phyloP scores from a whole-genome alignment of 2,888 invertebrate species.

The Leptothorax acervorum region DNA sequence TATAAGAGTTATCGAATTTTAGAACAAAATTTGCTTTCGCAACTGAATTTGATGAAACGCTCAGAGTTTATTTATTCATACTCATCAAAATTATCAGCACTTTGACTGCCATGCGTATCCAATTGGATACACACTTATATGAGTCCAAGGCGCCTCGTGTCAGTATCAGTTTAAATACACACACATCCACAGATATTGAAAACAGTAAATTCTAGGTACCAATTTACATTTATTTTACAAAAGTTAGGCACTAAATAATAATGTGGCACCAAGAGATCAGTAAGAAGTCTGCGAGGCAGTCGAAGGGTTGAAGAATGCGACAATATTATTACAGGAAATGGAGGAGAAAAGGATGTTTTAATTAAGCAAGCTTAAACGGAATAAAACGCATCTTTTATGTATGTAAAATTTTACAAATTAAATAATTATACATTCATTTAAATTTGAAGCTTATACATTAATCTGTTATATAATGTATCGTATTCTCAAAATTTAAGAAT shows the following conservation, averaged over 20 bases:
- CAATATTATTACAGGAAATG: background rate
- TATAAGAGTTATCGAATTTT: slow-evolving; percentile 7
- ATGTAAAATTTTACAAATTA: background rate
- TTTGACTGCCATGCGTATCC: background rate
- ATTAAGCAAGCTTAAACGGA: background rate
- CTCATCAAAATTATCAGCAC: background rate
- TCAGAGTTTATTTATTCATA: background rate
- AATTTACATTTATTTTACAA: too few relatives aligned
- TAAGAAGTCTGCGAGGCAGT: too few relatives aligned
- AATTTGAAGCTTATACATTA: background rate
- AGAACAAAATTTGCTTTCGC: background rate
- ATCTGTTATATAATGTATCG: background rate
- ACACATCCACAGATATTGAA: background rate
- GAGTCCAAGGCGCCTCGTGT: background rate
- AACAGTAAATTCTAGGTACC: background rate
- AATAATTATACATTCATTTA: background rate
- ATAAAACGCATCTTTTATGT: background rate
- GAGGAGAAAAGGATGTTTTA: background rate
- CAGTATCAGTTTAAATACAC: background rate
- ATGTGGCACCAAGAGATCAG: too few relatives aligned
- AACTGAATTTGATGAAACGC: background rate
- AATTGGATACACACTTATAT: background rate
- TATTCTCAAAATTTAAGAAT: slow-evolving; percentile 3
- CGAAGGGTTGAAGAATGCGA: background rate
- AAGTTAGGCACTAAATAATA: too few relatives aligned